A percentile compares a stretch with the other conserved stretches of the same genome.
These are phyloP conservation scores for Emydura subglobosa DNA, from an alignment of 2,113 vertebrate genomes.

Conservation along the genomic window DNA sequence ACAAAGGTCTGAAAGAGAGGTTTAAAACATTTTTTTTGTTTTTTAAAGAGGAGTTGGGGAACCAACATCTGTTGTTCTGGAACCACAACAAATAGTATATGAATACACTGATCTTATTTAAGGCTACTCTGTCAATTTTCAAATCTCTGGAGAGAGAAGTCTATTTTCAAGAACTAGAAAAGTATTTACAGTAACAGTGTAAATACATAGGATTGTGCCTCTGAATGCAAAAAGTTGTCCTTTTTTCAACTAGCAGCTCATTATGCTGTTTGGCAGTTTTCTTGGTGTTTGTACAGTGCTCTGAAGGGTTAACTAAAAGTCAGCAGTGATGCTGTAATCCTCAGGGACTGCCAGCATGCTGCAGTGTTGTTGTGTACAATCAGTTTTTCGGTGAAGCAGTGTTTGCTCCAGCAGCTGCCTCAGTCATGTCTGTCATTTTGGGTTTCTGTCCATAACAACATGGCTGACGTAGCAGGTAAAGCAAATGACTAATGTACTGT, in stretches of 20 bases:
- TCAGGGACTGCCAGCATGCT: conserved; percentile 53
- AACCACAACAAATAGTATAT: neutral
- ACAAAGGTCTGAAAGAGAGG: neutral
- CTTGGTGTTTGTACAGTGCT: neutral
- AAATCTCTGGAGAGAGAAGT: neutral
- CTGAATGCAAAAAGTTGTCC: accelerated
- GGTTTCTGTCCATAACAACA: conserved; percentile 46
- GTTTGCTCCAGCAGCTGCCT: conserved; percentile 52
- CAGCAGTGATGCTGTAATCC: conserved; percentile 59
- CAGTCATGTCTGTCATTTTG: conserved; percentile 52
- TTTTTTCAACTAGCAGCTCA: neutral
- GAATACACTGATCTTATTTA: neutral
- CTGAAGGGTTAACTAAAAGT: conserved; percentile 50
- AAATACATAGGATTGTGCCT: neutral
- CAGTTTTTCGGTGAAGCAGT: conserved; percentile 3
- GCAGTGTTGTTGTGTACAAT: conserved; percentile 63
- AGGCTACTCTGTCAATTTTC: neutral
- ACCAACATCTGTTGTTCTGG: neutral
- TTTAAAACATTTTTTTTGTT: neutral
- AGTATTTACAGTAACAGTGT: neutral
- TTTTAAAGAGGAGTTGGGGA: neutral
- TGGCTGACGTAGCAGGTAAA: conserved; percentile 48
- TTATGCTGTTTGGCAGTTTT: neutral
- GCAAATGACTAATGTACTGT: neutral
- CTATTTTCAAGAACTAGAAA: neutral